Conservation (phyloP, 2,888 invertebrate species). For the Pterostichus madidus region DNA sequence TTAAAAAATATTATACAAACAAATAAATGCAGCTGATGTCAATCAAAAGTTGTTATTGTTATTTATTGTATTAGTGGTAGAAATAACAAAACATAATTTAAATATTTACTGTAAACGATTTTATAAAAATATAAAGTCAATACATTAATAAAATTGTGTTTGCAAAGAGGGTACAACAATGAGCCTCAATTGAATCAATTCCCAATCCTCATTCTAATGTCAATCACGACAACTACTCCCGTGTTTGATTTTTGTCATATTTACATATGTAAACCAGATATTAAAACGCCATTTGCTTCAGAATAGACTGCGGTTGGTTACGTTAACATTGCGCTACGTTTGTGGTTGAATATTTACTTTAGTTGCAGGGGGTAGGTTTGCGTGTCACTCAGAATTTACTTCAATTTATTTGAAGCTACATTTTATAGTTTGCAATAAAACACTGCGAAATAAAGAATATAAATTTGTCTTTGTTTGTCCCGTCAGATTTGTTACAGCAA, state of each 20-base stretch:
- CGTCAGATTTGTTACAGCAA: no score
- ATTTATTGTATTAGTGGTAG: neutral
- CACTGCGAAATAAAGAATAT: neutral
- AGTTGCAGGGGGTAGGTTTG: neutral
- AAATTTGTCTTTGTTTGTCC: neutral
- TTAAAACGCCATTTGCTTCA: conserved; percentile 34
- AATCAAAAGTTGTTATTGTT: conserved; percentile 5
- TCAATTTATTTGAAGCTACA: neutral
- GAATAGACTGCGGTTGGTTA: neutral
- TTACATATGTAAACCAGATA: conserved; percentile 45
- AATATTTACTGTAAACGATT: conserved; percentile 15
- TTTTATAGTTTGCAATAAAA: neutral
- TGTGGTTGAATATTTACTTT: conserved; percentile 26
- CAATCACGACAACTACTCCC: conserved; percentile 9
- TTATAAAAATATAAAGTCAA: neutral
- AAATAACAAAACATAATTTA: conserved; percentile 1
- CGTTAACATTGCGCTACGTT: neutral
- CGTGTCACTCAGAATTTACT: conserved; percentile 2
- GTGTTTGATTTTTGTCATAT: conserved; percentile 38
- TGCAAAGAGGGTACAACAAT: conserved; percentile 29
- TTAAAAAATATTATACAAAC: no score
- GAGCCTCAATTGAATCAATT: neutral
- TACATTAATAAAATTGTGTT: neutral
- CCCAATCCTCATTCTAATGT: neutral
- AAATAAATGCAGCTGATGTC: neutral